A percentile compares a stretch with the other conserved stretches of the same genome.
Evolutionary conservation across 2,113 vertebrate species (phyloP).

Genomic region (Passer montanus): DNA sequence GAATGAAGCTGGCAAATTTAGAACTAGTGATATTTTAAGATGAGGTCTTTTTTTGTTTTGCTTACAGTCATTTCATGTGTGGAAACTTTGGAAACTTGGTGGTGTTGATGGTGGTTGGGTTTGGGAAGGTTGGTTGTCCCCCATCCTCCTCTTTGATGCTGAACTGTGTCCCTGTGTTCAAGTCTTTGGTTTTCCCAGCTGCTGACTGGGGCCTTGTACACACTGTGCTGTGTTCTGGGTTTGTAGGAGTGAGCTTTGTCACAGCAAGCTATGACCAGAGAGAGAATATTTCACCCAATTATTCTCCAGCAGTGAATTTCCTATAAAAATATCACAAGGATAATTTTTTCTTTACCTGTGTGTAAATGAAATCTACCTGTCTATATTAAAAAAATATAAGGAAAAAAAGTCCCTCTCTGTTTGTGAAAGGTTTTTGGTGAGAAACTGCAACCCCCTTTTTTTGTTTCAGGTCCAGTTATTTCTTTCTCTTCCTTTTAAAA

Average conservation of each 20-base stretch:
- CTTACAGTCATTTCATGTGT: accelerated
- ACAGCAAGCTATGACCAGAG: neutral
- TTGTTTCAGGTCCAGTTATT: neutral
- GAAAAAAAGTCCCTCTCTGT: neutral
- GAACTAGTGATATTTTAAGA: neutral
- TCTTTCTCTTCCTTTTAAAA: neutral
- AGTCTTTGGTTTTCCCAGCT: neutral
- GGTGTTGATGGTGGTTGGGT: neutral
- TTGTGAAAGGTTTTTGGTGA: neutral
- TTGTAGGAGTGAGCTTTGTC: neutral
- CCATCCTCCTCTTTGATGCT: neutral
- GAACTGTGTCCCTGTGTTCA: neutral
- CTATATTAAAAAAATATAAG: neutral
- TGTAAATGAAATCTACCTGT: neutral
- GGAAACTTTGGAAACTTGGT: neutral
- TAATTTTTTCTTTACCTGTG: neutral
- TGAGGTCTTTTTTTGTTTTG: neutral
- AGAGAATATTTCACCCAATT: neutral
- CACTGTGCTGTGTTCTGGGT: neutral
- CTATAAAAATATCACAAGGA: neutral
- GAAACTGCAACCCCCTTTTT: neutral
- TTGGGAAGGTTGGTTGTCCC: neutral
- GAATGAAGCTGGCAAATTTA: neutral
- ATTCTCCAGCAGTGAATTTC: neutral
- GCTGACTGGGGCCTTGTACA: accelerated